phyloP scores from a whole-genome alignment of 2,888 invertebrate genomes.

The Nasonia oneida region DNA sequence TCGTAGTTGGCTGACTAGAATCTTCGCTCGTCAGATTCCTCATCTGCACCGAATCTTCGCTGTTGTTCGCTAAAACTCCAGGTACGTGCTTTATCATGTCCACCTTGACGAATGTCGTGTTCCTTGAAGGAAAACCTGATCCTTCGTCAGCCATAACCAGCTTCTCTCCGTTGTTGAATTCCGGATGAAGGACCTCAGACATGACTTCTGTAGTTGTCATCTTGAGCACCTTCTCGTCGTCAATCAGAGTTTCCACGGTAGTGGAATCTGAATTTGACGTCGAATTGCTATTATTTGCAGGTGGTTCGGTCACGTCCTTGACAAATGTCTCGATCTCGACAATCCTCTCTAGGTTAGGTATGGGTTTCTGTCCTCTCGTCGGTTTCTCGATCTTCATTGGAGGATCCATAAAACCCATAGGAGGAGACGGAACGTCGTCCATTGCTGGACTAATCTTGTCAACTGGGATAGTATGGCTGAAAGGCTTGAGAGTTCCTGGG shows the following conservation, averaged over 20 bases:
- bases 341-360: slow-evolving; percentile 63
- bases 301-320: slow-evolving; percentile 33
- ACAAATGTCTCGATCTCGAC: slow-evolving; percentile 67
- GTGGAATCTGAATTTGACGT: background rate
- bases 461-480: slow-evolving; percentile 76
- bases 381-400: slow-evolving; percentile 26
- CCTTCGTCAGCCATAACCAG: slow-evolving; percentile 57
- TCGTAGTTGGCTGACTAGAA: slow-evolving; percentile 54
- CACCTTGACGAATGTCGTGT: slow-evolving; percentile 73
- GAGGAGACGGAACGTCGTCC: slow-evolving; percentile 25
- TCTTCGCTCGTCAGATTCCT: slow-evolving; percentile 36
- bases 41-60: slow-evolving; percentile 32
- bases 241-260: slow-evolving; percentile 59
- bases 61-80: slow-evolving; percentile 25
- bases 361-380: slow-evolving; percentile 31
- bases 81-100: slow-evolving; percentile 65
- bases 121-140: slow-evolving; percentile 65
- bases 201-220: slow-evolving; percentile 69
- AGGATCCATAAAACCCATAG: background rate
- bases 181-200: slow-evolving; percentile 68
- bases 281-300: background rate
- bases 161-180: slow-evolving; percentile 68
- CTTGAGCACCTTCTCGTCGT: slow-evolving; percentile 65
- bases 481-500: slow-evolving; percentile 74
- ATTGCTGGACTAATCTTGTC: slow-evolving; percentile 74